phyloP scores from a whole-genome alignment of 1,140 invertebrate species.

The Eumaeus atala region DNA sequence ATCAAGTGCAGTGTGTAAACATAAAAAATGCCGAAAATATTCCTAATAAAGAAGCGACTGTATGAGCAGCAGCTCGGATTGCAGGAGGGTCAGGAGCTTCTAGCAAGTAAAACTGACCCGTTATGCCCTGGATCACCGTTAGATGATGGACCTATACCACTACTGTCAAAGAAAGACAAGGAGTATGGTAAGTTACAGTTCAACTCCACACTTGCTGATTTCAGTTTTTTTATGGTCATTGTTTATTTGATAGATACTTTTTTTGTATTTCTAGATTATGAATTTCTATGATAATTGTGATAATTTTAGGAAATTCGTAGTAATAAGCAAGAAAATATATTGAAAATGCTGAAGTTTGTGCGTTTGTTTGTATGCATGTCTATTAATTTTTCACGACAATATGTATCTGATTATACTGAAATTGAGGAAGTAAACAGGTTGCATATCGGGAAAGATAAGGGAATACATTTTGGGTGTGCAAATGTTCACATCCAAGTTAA shows the following conservation, averaged over 20 bases:
- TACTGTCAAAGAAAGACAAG: constrained; percentile 76
- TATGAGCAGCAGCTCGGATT: constrained; percentile 89
- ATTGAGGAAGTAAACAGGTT: too few relatives aligned
- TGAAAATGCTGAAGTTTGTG: too few relatives aligned
- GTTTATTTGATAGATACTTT: background rate
- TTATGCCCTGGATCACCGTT: constrained; percentile 69
- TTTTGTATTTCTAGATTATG: too few relatives aligned
- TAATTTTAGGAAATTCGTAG: too few relatives aligned
- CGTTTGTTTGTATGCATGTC: too few relatives aligned
- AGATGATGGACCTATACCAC: constrained; percentile 74
- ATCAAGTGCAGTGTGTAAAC: constrained; percentile 60
- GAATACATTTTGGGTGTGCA: too few relatives aligned
- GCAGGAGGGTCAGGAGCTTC: constrained; percentile 84
- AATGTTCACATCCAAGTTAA: too few relatives aligned
- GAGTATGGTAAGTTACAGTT: constrained; percentile 53
- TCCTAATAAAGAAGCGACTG: constrained; percentile 89
- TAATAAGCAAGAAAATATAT: too few relatives aligned
- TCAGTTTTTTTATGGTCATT: constrained; percentile 25
- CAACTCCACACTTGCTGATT: constrained; percentile 29
- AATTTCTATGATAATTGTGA: too few relatives aligned
- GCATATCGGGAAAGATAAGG: too few relatives aligned
- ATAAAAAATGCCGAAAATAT: constrained; percentile 90
- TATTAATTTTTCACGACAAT: too few relatives aligned
- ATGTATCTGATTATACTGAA: too few relatives aligned
- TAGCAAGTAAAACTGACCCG: constrained; percentile 72